Conservation (phyloP, 2,113 vertebrate species). For the Zapornia atra region DNA sequence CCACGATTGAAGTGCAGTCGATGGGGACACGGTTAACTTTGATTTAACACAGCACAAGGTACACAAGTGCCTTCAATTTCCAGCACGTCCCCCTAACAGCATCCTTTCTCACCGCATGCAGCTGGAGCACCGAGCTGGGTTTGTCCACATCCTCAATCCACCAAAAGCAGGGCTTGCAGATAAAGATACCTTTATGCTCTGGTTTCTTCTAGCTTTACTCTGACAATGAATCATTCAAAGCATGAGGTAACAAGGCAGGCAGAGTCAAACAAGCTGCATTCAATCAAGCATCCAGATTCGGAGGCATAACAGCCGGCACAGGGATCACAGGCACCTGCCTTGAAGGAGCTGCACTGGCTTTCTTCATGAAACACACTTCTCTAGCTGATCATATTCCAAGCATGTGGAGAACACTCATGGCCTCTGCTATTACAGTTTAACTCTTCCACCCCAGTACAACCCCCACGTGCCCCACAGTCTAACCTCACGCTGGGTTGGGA, state of each 20-base stretch:
- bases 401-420: rapidly evolving
- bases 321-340: background rate
- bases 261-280: background rate
- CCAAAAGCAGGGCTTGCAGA: background rate
- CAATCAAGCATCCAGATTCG: background rate
- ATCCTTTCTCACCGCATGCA: rapidly evolving
- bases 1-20: background rate
- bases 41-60: background rate
- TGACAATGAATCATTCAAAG: constrained; percentile 17
- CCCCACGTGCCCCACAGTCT: rapidly evolving
- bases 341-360: rapidly evolving
- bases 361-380: background rate
- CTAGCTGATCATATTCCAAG: rapidly evolving
- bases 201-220: background rate
- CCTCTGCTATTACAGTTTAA: background rate
- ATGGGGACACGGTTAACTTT: background rate
- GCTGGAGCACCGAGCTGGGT: rapidly evolving
- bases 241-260: background rate
- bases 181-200: background rate
- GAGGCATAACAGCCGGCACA: background rate
- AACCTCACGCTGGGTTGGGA: background rate
- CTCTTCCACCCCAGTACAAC: background rate
- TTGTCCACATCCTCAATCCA: rapidly evolving
- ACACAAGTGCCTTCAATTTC: background rate
- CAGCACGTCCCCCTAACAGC: background rate